Percentiles rank a stretch among this genome's conserved stretches.
Conservation (phyloP, 2,797 vertebrate genomes). For the Enteromius thamalakanensis region DNA sequence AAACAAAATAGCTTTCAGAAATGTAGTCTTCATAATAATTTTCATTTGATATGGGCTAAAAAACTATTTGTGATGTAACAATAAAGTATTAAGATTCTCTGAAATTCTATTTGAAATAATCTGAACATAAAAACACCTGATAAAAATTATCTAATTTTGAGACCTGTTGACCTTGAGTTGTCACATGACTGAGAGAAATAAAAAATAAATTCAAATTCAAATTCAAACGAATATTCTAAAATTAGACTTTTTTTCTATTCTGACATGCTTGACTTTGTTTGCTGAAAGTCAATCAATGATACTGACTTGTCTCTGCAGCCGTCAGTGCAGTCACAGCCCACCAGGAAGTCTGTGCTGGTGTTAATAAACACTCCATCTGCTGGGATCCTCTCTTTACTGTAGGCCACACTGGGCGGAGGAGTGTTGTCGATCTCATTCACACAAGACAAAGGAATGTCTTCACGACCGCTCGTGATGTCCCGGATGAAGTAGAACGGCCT, state of each 20-base stretch:
- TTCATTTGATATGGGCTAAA: neutral
- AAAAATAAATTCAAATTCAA: too few relatives aligned
- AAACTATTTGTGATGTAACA: neutral
- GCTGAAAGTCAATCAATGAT: neutral
- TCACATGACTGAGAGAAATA: neutral
- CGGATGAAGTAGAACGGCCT: slow-evolving; percentile 91
- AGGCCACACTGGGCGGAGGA: slow-evolving; percentile 90
- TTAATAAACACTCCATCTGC: slow-evolving; percentile 95
- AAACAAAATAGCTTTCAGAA: neutral
- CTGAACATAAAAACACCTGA: neutral
- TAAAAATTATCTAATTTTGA: neutral
- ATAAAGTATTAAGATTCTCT: neutral
- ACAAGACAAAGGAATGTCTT: slow-evolving; percentile 94
- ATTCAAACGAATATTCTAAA: too few relatives aligned
- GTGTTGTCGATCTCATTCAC: slow-evolving; percentile 96
- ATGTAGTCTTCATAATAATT: neutral
- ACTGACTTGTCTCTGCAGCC: slow-evolving; percentile 96
- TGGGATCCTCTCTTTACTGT: slow-evolving; percentile 96
- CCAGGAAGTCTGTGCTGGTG: slow-evolving; percentile 89
- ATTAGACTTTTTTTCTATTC: neutral
- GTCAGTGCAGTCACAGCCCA: slow-evolving; percentile 94
- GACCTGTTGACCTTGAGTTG: neutral
- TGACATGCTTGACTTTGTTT: neutral
- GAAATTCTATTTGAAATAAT: neutral
- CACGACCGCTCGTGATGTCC: slow-evolving; percentile 90